Conservation (phyloP, 2,797 vertebrate species). For the Hemibagrus guttatus region DNA sequence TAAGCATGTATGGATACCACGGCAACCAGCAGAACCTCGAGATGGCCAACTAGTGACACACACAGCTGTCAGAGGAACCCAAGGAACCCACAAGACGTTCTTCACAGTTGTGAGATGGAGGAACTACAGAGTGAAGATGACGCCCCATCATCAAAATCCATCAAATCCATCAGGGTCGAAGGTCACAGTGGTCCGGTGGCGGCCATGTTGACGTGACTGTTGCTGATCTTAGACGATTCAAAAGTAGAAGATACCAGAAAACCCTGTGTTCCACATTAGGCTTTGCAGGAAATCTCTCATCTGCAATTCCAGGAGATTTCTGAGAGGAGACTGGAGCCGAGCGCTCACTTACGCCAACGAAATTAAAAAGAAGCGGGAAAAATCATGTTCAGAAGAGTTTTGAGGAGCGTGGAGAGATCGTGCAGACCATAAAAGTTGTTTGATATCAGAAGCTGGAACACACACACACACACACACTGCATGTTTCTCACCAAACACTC, state of each 20-base stretch:
- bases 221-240: slow-evolving; percentile 23
- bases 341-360: not conserved
- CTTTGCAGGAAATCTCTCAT: not conserved
- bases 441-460: not conserved
- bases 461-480: not conserved
- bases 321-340: not conserved
- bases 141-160: slow-evolving; percentile 47
- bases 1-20: not conserved
- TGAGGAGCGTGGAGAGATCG: not conserved
- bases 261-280: not conserved
- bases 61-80: too few relatives aligned
- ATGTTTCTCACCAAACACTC: slow-evolving; percentile 1
- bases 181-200: slow-evolving; percentile 39
- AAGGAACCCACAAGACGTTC: not conserved
- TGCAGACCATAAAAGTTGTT: not conserved
- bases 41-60: too few relatives aligned
- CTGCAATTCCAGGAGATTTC: not conserved
- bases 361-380: not conserved
- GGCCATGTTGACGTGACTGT: not conserved
- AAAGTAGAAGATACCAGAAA: not conserved
- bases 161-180: slow-evolving; percentile 36
- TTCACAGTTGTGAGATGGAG: not conserved
- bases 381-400: not conserved
- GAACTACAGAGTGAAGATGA: slow-evolving; percentile 16
- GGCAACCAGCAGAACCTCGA: not conserved